Evolutionary conservation across 2,797 vertebrate genomes (phyloP).

Genomic region (Rhodeus uyekii): DNA sequence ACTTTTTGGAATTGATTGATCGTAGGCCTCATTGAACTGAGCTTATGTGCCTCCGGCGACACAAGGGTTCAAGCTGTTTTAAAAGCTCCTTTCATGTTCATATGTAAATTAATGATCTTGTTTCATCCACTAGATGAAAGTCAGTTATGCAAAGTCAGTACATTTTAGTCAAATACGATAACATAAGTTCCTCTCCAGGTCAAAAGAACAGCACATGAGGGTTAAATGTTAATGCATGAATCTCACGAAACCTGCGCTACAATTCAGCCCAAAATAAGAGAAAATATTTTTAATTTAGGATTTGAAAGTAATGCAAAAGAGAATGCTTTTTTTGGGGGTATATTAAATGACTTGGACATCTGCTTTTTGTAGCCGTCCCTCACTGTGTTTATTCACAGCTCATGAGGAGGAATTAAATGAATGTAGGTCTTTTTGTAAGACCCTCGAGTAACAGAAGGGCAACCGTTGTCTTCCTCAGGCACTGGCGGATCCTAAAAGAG

Average conservation of each 20-base stretch:
- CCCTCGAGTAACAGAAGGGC: background rate
- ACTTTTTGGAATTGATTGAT: background rate
- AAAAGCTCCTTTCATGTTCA: too few species aligned
- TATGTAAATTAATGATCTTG: too few species aligned
- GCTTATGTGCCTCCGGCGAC: background rate
- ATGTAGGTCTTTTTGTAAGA: background rate
- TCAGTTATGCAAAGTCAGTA: too few species aligned
- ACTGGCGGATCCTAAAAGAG: conserved; percentile 60
- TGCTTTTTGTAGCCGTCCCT: background rate
- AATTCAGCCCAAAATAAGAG: background rate
- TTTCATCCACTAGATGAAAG: too few species aligned
- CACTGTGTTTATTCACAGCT: background rate
- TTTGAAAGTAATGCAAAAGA: background rate
- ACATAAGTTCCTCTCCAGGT: background rate
- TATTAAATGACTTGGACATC: background rate
- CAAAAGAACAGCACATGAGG: too few species aligned
- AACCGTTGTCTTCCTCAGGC: conserved; percentile 58
- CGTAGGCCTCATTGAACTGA: background rate
- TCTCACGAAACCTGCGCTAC: background rate
- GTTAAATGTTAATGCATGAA: background rate
- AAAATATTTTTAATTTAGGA: background rate
- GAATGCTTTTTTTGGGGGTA: background rate
- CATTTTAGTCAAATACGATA: too few species aligned
- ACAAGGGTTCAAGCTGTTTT: too few species aligned
- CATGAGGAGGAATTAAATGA: background rate